Percentiles rank a stretch among this genome's conserved stretches.
Conservation (phyloP, 2,113 vertebrate genomes). For the Entomyzon cyanotis region DNA sequence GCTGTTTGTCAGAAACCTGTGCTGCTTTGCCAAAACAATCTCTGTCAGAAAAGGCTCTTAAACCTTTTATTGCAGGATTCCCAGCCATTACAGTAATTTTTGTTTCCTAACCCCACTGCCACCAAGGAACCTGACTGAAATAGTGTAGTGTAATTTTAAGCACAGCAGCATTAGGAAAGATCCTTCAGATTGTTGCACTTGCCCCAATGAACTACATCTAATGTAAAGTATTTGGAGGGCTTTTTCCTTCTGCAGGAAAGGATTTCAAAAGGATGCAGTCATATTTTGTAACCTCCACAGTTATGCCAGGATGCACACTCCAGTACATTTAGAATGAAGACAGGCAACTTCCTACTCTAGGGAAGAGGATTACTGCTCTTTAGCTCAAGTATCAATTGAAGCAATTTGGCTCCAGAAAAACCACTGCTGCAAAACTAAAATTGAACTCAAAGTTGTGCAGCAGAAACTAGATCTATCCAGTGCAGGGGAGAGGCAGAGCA, state of each 20-base stretch:
- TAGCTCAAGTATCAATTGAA: conserved; percentile 33
- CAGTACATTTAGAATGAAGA: background rate
- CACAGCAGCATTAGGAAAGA: background rate
- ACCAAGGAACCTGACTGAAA: background rate
- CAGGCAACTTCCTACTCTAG: background rate
- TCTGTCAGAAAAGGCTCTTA: conserved; percentile 18
- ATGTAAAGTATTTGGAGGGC: background rate
- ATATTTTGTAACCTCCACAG: background rate
- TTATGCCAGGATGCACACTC: background rate
- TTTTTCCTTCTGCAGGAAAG: background rate
- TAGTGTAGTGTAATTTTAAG: background rate
- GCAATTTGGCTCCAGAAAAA: conserved; percentile 5
- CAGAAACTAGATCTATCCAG: conserved; percentile 49
- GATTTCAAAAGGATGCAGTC: background rate
- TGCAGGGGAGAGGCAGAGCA: conserved; percentile 30
- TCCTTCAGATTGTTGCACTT: background rate
- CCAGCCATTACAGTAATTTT: background rate
- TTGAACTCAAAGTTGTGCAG: background rate
- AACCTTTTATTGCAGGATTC: conserved; percentile 37
- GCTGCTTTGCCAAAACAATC: conserved; percentile 21
- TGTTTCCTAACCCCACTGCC: background rate
- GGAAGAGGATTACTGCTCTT: background rate
- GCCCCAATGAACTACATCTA: background rate
- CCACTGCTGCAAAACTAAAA: background rate
- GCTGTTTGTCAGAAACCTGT: conserved; percentile 26